Conservation (phyloP, 2,888 invertebrate genomes). For the Platypus cylindrus region DNA sequence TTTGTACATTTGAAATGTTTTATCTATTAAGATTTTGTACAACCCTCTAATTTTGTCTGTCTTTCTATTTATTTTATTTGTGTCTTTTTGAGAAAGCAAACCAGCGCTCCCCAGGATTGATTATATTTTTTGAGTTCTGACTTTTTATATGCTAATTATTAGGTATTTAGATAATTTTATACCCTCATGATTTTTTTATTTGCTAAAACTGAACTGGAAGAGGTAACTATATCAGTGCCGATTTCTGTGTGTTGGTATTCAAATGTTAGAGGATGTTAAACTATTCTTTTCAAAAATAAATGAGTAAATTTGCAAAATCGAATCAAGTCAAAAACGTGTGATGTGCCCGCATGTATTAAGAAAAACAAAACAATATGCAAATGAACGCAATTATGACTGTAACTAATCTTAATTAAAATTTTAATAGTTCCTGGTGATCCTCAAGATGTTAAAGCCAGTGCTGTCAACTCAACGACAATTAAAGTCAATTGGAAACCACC, state of each 20-base stretch:
- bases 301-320: slow-evolving; percentile 20
- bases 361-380: slow-evolving; percentile 13
- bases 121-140: slow-evolving; percentile 7
- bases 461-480: slow-evolving; percentile 92
- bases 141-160: neutral
- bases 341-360: slow-evolving; percentile 32
- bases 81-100: slow-evolving; percentile 8
- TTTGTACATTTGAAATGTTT: slow-evolving; percentile 13
- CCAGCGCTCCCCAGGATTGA: slow-evolving; percentile 4
- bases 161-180: neutral
- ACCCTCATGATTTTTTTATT: slow-evolving; percentile 6
- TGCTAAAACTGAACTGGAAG: slow-evolving; percentile 22
- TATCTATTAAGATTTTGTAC: slow-evolving; percentile 14
- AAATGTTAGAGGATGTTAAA: slow-evolving; percentile 40
- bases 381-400: slow-evolving; percentile 1
- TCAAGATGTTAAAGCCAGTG: slow-evolving; percentile 75
- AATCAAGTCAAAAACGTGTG: slow-evolving; percentile 27
- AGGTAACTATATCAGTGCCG: slow-evolving; percentile 35
- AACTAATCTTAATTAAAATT: slow-evolving; percentile 1
- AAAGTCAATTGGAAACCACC: slow-evolving; percentile 93
- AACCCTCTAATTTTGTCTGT: slow-evolving; percentile 6
- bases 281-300: too few species aligned
- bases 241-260: slow-evolving; percentile 53
- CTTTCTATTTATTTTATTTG: too few species aligned
- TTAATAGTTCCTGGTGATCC: slow-evolving; percentile 95